These are phyloP conservation scores for Zootoca vivipara DNA, from an alignment of 2,113 vertebrate genomes.

Conservation along the genomic window DNA sequence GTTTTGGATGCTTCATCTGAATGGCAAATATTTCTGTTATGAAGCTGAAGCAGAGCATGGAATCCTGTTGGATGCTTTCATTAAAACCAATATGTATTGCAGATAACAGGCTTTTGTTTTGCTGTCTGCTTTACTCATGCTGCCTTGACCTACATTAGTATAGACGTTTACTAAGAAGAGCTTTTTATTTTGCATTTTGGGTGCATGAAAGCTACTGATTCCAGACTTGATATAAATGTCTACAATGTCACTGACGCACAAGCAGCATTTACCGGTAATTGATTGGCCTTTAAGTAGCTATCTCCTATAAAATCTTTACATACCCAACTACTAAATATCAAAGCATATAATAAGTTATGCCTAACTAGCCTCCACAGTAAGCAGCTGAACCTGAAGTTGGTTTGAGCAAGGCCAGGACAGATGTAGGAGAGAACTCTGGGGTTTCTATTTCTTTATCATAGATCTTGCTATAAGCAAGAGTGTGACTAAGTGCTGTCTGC, in stretches of 20 bases:
- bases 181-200: constrained; percentile 61
- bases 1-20: constrained; percentile 56
- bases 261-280: background rate
- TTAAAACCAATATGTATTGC: constrained; percentile 38
- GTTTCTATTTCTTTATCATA: background rate
- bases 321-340: background rate
- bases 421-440: background rate
- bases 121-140: constrained; percentile 51
- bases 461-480: background rate
- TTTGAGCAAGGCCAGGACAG: background rate
- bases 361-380: background rate
- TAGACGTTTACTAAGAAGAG: constrained; percentile 57
- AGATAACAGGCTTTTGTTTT: constrained; percentile 31
- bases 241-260: background rate
- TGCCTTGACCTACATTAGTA: constrained; percentile 49
- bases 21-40: constrained; percentile 47
- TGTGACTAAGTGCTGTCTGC: background rate
- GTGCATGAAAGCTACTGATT: constrained; percentile 33
- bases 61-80: constrained; percentile 61
- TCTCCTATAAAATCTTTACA: background rate
- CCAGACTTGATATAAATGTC: background rate
- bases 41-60: constrained; percentile 53
- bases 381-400: background rate
- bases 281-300: background rate
- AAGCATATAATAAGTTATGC: background rate